These are phyloP conservation scores for Limnephilus auricula DNA, from an alignment of 2,888 invertebrate genomes.

Conservation along the genomic window DNA sequence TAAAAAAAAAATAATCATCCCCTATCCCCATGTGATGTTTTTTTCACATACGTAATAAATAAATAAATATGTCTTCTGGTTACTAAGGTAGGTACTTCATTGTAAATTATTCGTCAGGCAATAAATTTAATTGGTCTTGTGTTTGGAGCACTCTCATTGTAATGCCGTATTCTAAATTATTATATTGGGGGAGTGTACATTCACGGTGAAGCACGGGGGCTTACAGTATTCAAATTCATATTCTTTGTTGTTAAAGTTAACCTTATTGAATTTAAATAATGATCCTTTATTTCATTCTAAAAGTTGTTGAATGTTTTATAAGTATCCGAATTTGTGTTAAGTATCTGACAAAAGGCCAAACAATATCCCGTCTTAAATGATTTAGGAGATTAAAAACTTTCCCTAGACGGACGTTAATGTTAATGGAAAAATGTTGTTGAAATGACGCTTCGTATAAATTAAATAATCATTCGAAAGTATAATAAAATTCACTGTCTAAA, in stretches of 20 bases:
- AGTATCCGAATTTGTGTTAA: constrained; percentile 37
- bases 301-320: constrained; percentile 37
- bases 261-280: constrained; percentile 36
- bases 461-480: constrained; percentile 47
- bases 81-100: too few relatives aligned
- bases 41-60: too few relatives aligned
- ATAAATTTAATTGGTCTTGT: not conserved
- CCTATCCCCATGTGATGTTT: too few relatives aligned
- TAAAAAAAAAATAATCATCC: too few relatives aligned
- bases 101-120: not conserved
- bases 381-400: constrained; percentile 49
- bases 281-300: constrained; percentile 10
- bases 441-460: constrained; percentile 48
- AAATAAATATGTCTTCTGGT: too few relatives aligned
- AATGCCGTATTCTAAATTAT: not conserved
- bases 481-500: constrained; percentile 42
- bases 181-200: not conserved
- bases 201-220: not conserved
- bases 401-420: constrained; percentile 36
- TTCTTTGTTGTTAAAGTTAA: constrained; percentile 32
- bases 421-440: constrained; percentile 55
- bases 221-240: constrained; percentile 15
- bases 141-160: not conserved
- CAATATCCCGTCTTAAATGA: constrained; percentile 50
- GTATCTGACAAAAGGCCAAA: constrained; percentile 46